Conservation (phyloP, 1,140 invertebrate species). For the Prorops nasuta region DNA sequence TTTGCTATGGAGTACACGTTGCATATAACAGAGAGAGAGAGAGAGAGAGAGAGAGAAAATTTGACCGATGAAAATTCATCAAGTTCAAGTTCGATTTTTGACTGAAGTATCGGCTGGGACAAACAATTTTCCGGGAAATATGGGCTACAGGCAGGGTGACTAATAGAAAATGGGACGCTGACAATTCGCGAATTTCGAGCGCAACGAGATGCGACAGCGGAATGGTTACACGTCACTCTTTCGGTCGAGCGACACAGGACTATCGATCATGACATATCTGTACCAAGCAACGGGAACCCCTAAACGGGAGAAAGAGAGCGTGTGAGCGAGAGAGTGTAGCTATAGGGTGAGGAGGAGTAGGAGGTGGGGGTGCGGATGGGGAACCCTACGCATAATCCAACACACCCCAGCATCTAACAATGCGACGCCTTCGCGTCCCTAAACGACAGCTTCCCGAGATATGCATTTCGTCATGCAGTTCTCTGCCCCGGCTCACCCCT, state of each 20-base stretch:
- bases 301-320: conserved; percentile 25
- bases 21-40: not conserved
- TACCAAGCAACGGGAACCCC: conserved; percentile 34
- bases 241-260: conserved; percentile 31
- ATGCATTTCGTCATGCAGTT: conserved; percentile 40
- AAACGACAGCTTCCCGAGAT: conserved; percentile 18
- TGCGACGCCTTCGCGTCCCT: conserved; percentile 35
- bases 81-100: too few species aligned
- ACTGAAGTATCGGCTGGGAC: too few species aligned
- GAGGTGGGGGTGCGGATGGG: too few species aligned
- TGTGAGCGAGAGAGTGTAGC: too few species aligned
- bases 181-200: not conserved
- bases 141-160: too few species aligned
- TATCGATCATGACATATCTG: conserved; percentile 50
- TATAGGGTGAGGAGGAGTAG: too few species aligned
- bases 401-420: conserved; percentile 42
- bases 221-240: conserved; percentile 30
- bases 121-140: too few species aligned
- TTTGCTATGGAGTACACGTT: not conserved
- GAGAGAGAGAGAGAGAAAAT: not conserved
- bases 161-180: not conserved
- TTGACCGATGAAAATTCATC: too few species aligned
- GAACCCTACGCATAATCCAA: conserved; percentile 32
- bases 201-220: not conserved
- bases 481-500: conserved; percentile 13